Evolutionary conservation across 2,797 vertebrate genomes (phyloP), one percentile per base, ranked within the genome.

Genomic region (Cossypha caffra): DNA sequence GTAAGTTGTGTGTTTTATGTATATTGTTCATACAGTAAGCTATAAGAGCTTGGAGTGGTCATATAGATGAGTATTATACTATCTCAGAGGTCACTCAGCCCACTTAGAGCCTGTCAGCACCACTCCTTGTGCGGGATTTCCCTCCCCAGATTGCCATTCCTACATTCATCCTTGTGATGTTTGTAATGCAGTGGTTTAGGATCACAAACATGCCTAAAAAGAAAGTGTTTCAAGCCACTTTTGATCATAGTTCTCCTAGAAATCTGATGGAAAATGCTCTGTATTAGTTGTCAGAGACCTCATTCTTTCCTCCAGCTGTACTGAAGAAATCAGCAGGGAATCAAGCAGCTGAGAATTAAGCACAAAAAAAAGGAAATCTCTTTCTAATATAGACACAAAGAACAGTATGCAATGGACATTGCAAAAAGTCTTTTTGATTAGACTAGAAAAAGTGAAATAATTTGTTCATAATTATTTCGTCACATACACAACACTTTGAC

Each of bases 1-100:
- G 97, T 98, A 95, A 73, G 96, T 89, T 47, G 9, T 5, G 6
- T n/a, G 57, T 12, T n/a, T 6, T 79, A 63, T 33, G 17, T 48
- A 21, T 73, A 29, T 33, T 35, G 26, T 48, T 87, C 28, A 26
- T 59, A 21, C 5, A 57, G 9, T 43, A 62, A 84, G 47, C 21
- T 68, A 9, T 10, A 62, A 23, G 16, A 58, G 16, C 28, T 81
- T 62, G 11, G 18, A 43, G 20, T 23, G 15, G 11, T 35, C 31
- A 5, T 43, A 29, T 2, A 61, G 24, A 28, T n/a, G 20, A 51
- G 16, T 35, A 26, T n/a, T 24, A 19, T 0, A 28, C 13, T 20
- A 9, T 57, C 55, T 57, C 17, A 62, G 35, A 58, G 54, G 45
- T 17, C 31, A 52, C 17, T 57, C 57, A 52, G 50, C 25, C 38